Evolutionary conservation across 2,113 vertebrate genomes (phyloP), one percentile per base, ranked within the genome.

Genomic region (Archocentrus centrarchus): DNA sequence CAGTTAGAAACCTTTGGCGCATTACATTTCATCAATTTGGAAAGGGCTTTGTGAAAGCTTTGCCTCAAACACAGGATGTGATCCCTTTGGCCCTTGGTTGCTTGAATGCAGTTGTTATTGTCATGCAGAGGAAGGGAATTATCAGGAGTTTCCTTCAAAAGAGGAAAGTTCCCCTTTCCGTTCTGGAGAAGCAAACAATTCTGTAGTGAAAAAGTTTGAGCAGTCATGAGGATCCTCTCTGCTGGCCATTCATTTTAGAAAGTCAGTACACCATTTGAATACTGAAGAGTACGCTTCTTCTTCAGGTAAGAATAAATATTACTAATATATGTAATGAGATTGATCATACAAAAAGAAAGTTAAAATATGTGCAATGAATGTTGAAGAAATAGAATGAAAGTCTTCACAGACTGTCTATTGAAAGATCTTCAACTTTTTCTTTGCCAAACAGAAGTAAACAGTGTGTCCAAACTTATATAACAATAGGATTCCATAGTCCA

Each of bases 81-180:
- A 88, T 89, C 86, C 87, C 76, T 77, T 59, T 68, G 79, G 87
- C 94, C 83, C 85, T 35, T 89, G 79, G 88, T 88, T 88, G 86
- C 84, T 89, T 91, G 88, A 93, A 89, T 85, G 81, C 84, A 80
- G 89, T 94, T 95, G 94, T 95, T 94, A 62, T 91, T 81, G 55
- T 59, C 81, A 78, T 50, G 24, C 86, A 92, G 68, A 94, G 94
- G 94, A 95, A 96, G 93, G 92, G 93, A 95, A 89, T 86, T 81
- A 84, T 92, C 92, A 85, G 87, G 91, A 89, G 93, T 93, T 95
- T 96, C 95, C 95, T 95, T 89, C 92, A 59, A 80, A 89, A 92
- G 90, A 93, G 94, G 94, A 96, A 95, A 92, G 82, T 87, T 73
- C 86, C 84, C 78, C 73, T 82, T 95, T 94, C 92, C 92, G 92